A percentile compares a stretch with the other conserved stretches of the same genome.
These are phyloP conservation scores for Manis pentadactyla DNA, from an alignment of 2,797 vertebrate genomes.

Conservation along the genomic window DNA sequence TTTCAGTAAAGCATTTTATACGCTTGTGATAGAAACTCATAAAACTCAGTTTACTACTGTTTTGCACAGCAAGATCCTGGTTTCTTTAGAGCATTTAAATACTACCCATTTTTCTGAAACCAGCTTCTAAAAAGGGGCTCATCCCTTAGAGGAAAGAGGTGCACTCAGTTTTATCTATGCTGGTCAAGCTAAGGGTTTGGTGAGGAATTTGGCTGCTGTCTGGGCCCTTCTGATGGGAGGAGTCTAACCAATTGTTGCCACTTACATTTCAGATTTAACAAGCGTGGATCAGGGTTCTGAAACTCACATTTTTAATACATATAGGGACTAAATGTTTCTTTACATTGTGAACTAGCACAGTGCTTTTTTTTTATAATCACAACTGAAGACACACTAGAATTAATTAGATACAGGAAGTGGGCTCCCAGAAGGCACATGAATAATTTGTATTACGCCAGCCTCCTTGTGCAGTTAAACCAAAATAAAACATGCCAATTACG, in stretches of 20 bases:
- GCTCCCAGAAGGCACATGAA: background rate
- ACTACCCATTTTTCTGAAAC: slow-evolving; percentile 64
- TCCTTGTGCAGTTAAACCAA: background rate
- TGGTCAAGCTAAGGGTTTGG: background rate
- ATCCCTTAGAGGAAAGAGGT: background rate
- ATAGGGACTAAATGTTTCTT: slow-evolving; percentile 1
- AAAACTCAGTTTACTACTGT: slow-evolving; percentile 86
- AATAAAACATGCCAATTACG: background rate
- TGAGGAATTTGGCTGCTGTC: background rate
- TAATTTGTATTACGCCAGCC: background rate
- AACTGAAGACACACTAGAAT: background rate
- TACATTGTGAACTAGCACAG: background rate
- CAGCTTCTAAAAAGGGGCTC: background rate
- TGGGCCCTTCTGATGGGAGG: too few species aligned
- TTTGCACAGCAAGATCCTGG: slow-evolving; percentile 79
- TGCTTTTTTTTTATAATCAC: background rate
- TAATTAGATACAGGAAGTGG: background rate
- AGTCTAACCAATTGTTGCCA: background rate
- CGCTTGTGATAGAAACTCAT: slow-evolving; percentile 84
- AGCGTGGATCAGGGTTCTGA: background rate
- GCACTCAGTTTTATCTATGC: background rate
- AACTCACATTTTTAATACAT: background rate
- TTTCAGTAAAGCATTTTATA: slow-evolving; percentile 89
- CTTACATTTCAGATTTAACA: background rate
- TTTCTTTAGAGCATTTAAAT: slow-evolving; percentile 73